Evolutionary conservation across 2,888 invertebrate species (phyloP), one percentile per base, ranked within the genome.

Genomic region (Biston betularia): DNA sequence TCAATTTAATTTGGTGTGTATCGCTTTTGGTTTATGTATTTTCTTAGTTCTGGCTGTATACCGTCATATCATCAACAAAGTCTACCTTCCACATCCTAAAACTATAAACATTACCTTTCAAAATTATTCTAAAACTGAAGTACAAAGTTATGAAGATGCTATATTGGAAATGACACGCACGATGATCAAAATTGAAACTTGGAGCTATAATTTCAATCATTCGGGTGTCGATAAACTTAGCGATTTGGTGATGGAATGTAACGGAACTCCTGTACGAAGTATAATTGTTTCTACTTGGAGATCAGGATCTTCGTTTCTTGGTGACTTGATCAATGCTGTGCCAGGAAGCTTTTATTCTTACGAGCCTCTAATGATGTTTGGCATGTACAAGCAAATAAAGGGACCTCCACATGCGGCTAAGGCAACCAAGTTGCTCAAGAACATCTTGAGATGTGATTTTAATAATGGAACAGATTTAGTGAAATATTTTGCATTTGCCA

Each of bases 251-350:
- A 92, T 96, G 75, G 96, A 96, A 75, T 93, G 95, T 44, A 95
- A 95, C 45, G 97, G 97, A 11, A 94, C 92, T 64, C 98, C 98
- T 5, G 83, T 97, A 63, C 94, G 96, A 71, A 97, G 96, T 85
- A 87, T 98, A 52, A 96, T 98, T 73, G 90, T 98, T 66, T 97
- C 98, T 11, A 97, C 97, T 11, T 98, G 98, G 97, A 95, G 98
- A 76, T 97, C 97, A 6, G 98, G 98, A 6, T 97, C 98, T 34
- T 98, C 98, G 42, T 98, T 98, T 24, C 24, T 58, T 5, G 57
- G 57, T 12, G 48, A 58, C 15, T 48, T 54, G 33, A 42, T 54
- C n/a, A 54, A 42, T n/a, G 6, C 46, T 40, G 40, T 40, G 63
- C 67, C 45, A 6, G 15, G 54, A 0, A 42, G 24, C 24, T 54